Conservation (phyloP, 1,140 invertebrate genomes). For the Lerema accius region DNA sequence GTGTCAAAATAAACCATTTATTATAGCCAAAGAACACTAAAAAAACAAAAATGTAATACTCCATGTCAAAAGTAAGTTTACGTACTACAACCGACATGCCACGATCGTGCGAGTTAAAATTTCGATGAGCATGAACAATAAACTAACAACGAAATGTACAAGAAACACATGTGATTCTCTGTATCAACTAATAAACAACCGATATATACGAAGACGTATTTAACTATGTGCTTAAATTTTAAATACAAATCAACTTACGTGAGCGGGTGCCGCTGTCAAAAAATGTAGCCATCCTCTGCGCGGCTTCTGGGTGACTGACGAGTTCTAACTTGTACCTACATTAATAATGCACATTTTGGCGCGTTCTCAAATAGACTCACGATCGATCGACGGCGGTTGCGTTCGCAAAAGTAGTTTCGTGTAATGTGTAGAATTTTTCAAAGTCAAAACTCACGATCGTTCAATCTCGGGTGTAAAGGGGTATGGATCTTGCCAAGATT, state of each 20-base stretch:
- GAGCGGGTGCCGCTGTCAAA: background rate
- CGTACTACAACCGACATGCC: background rate
- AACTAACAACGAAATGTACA: background rate
- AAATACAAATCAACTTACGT: background rate
- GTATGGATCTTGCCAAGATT: too few relatives aligned
- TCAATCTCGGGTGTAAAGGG: background rate
- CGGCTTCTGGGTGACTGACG: background rate
- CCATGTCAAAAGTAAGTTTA: constrained; percentile 1
- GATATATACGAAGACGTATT: background rate
- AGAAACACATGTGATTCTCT: constrained; percentile 3
- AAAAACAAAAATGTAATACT: background rate
- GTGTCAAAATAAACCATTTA: background rate
- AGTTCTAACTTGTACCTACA: constrained; percentile 5
- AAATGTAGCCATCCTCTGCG: background rate
- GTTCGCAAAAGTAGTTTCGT: constrained; percentile 6
- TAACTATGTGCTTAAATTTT: background rate
- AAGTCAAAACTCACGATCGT: constrained; percentile 5
- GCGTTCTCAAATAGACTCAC: background rate
- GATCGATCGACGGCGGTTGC: background rate
- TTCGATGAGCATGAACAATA: background rate
- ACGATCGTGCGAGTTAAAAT: constrained; percentile 13
- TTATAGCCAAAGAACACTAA: constrained; percentile 4
- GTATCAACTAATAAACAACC: background rate
- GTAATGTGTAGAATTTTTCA: background rate
- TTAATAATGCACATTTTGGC: background rate